phyloP scores from a whole-genome alignment of 2,113 vertebrate species.

The Pica pica region DNA sequence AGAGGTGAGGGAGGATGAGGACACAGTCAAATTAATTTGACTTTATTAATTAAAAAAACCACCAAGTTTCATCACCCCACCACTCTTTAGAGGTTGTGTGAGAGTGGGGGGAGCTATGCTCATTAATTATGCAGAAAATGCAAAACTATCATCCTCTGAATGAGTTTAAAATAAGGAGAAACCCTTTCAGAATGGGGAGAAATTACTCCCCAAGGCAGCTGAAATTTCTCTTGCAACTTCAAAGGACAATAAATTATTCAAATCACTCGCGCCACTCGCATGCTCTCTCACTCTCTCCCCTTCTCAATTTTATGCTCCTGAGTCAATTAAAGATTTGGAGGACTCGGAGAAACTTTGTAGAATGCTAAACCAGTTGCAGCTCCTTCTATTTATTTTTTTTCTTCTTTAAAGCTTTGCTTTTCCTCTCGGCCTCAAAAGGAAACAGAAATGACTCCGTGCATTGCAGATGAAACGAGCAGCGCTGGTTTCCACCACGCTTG shows the following conservation, averaged over 20 bases:
- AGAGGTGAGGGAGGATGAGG: slow-evolving; percentile 7
- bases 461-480: neutral
- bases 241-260: slow-evolving; percentile 85
- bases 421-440: slow-evolving; percentile 17
- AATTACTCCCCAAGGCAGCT: slow-evolving; percentile 69
- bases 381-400: neutral
- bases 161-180: slow-evolving; percentile 60
- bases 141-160: slow-evolving; percentile 53
- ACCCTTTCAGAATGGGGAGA: slow-evolving; percentile 62
- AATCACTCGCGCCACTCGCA: slow-evolving; percentile 65
- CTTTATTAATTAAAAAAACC: slow-evolving; percentile 59
- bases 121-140: slow-evolving; percentile 67
- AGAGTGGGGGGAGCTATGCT: neutral
- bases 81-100: neutral
- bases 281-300: neutral
- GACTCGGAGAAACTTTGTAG: slow-evolving; percentile 46
- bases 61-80: slow-evolving; percentile 28
- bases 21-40: slow-evolving; percentile 35
- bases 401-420: neutral
- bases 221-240: slow-evolving; percentile 76
- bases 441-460: neutral
- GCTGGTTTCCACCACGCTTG: fast-evolving
- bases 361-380: slow-evolving; percentile 47
- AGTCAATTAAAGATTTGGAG: slow-evolving; percentile 66
- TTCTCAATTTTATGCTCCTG: slow-evolving; percentile 56